These are phyloP conservation scores for Moxostoma hubbsi DNA, from an alignment of 2,797 vertebrate species.

Conservation along the genomic window DNA sequence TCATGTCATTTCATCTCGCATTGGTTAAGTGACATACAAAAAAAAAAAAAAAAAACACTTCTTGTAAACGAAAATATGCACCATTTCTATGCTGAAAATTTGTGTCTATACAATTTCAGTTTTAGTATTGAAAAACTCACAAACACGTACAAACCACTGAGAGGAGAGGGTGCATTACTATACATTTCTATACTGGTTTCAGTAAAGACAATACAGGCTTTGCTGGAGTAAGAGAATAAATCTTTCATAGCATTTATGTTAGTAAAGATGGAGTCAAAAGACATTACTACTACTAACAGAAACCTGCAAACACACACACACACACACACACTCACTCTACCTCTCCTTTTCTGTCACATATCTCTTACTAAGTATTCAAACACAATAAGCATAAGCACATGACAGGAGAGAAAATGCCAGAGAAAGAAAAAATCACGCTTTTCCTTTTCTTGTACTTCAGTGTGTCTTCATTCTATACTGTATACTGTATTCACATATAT, in stretches of 20 bases:
- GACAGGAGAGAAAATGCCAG: slow-evolving; percentile 16
- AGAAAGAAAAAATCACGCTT: background rate
- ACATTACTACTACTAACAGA: background rate
- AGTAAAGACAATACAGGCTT: background rate
- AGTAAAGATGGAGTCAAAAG: slow-evolving; percentile 4
- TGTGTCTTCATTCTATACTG: background rate
- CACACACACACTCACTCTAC: background rate
- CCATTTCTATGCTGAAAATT: no score
- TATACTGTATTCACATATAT: background rate
- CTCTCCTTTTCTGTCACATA: slow-evolving; percentile 9
- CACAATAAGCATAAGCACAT: slow-evolving; percentile 14
- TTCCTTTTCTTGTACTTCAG: slow-evolving; percentile 7
- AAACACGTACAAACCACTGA: background rate
- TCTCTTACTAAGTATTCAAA: slow-evolving; percentile 16
- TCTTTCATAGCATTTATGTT: background rate
- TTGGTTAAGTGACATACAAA: no score
- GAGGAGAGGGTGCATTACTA: background rate
- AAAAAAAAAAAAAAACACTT: no score
- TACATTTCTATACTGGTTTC: background rate
- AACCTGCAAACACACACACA: background rate
- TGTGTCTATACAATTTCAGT: no score
- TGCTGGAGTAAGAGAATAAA: background rate
- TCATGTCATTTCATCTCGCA: no score
- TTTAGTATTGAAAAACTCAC: no score
- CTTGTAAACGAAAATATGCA: no score